phyloP scores from a whole-genome alignment of 1,140 invertebrate species.

The Trichonephila clavata region DNA sequence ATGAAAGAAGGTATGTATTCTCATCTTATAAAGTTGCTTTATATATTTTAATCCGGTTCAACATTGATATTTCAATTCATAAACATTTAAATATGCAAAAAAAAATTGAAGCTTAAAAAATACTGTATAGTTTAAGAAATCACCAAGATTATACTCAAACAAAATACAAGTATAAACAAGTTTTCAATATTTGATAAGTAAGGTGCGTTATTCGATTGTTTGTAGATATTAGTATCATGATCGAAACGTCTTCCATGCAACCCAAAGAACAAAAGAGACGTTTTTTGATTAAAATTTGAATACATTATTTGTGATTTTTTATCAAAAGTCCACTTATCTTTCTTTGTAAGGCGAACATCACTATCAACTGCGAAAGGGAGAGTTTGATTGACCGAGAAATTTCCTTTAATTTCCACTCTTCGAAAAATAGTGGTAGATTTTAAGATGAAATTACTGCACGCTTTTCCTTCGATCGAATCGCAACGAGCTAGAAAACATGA shows the following conservation, averaged over 20 bases:
- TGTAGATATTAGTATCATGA: conserved; percentile 4
- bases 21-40: too few relatives aligned
- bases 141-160: not conserved
- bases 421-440: conserved; percentile 44
- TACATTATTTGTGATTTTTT: conserved; percentile 24
- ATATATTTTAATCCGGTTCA: too few relatives aligned
- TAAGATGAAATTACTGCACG: not conserved
- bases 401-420: conserved; percentile 34
- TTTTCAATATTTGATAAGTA: not conserved
- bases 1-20: too few relatives aligned
- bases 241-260: conserved; percentile 67
- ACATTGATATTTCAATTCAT: too few relatives aligned
- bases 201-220: not conserved
- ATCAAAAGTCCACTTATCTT: conserved; percentile 49
- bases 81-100: too few relatives aligned
- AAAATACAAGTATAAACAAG: not conserved
- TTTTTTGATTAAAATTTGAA: not conserved
- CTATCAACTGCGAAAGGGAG: conserved; percentile 49
- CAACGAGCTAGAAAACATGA: conserved; percentile 70
- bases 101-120: too few relatives aligned
- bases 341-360: not conserved
- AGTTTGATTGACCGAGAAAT: conserved; percentile 49
- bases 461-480: not conserved
- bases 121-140: not conserved
- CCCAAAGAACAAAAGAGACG: conserved; percentile 19